Evolutionary conservation across 1,140 invertebrate genomes (phyloP).

Genomic region (Drosophila novamexicana): DNA sequence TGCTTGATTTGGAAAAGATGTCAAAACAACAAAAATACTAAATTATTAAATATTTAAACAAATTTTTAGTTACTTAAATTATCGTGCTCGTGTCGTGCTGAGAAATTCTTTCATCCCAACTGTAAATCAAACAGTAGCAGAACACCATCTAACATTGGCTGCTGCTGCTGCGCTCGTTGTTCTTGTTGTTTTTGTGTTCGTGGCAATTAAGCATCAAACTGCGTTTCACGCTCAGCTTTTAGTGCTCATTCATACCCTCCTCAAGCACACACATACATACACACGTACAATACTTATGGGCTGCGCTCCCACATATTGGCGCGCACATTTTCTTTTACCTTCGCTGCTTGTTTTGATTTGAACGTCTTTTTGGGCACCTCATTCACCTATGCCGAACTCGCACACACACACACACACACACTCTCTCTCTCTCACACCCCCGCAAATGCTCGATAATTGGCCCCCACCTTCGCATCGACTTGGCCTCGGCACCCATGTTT

Average conservation of each 20-base stretch:
- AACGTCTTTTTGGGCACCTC: slow-evolving; percentile 43
- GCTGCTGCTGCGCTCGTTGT: slow-evolving; percentile 5
- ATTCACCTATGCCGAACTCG: slow-evolving; percentile 25
- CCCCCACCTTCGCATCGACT: slow-evolving; percentile 30
- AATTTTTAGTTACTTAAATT: too few species aligned
- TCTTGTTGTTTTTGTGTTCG: slow-evolving; percentile 25
- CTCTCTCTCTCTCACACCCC: slow-evolving; percentile 47
- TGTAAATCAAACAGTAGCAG: slow-evolving; percentile 3
- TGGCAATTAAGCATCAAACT: slow-evolving; percentile 48
- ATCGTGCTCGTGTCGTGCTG: too few species aligned
- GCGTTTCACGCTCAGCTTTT: slow-evolving; percentile 38
- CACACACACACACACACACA: slow-evolving; percentile 19
- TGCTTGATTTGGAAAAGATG: too few species aligned
- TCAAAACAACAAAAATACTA: too few species aligned
- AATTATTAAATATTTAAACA: too few species aligned
- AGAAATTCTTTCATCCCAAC: too few species aligned
- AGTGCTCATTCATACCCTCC: slow-evolving; percentile 37
- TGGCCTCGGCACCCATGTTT: slow-evolving; percentile 3
- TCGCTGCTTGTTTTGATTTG: slow-evolving; percentile 75
- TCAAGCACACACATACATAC: slow-evolving; percentile 2
- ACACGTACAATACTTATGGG: slow-evolving; percentile 4
- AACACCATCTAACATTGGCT: slow-evolving; percentile 27
- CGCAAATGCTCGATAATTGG: slow-evolving; percentile 50
- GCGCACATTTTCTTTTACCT: slow-evolving; percentile 81
- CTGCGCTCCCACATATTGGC: slow-evolving; percentile 63